Evolutionary conservation across 2,797 vertebrate genomes (phyloP).

Genomic region (Schizopygopsis malacanthus): DNA sequence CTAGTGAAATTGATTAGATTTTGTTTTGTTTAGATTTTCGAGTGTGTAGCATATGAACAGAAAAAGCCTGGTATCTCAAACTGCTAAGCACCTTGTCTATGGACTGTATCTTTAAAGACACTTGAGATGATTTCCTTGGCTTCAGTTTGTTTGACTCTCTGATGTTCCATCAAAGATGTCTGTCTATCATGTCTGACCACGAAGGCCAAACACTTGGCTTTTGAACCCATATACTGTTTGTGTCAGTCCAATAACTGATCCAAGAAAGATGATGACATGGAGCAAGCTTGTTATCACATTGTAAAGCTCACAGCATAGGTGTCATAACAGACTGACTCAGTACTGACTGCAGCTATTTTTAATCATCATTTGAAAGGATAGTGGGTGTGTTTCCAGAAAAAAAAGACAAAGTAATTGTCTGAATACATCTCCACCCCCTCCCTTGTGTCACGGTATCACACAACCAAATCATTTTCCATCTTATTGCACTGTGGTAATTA

Average conservation of each 20-base stretch:
- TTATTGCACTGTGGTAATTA: constrained; percentile 69
- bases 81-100: constrained; percentile 23
- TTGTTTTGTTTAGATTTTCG: constrained; percentile 15
- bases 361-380: constrained; percentile 30
- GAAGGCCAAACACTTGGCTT: constrained; percentile 20
- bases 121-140: constrained; percentile 1
- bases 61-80: constrained; percentile 19
- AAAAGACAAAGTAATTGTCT: constrained; percentile 43
- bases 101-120: constrained; percentile 2
- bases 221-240: constrained; percentile 16
- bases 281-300: constrained; percentile 14
- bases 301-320: constrained; percentile 19
- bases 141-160: constrained; percentile 12
- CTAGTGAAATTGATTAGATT: not conserved
- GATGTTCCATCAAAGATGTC: constrained; percentile 22
- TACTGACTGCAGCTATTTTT: constrained; percentile 26
- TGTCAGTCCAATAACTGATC: constrained; percentile 41
- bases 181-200: constrained; percentile 7
- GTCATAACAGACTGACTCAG: constrained; percentile 32
- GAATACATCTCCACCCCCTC: constrained; percentile 42
- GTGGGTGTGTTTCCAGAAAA: constrained; percentile 48
- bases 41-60: constrained; percentile 8
- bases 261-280: constrained; percentile 44
- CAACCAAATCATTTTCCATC: constrained; percentile 59
- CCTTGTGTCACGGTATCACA: constrained; percentile 34